Percentiles rank a stretch among this genome's conserved stretches.
phyloP scores from a whole-genome alignment of 37 sponge, comb jelly and placozoan species.

The Cliona cf. orientalis region DNA sequence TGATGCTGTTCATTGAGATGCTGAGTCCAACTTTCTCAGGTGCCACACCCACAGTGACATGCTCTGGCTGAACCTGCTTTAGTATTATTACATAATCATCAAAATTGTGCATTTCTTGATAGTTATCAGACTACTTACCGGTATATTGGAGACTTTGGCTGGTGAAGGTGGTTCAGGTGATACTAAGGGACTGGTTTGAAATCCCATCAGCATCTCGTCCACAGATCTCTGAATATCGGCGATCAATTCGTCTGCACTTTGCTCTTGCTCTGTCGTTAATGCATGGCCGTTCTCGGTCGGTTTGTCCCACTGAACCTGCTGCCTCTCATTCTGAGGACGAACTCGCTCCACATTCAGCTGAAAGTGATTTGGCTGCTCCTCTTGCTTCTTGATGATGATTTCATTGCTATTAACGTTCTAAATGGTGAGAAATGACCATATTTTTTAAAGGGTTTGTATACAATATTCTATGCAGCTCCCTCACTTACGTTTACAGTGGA shows the following conservation, averaged over 20 bases:
- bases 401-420: too few relatives aligned
- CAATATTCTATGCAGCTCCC: too few relatives aligned
- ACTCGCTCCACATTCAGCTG: too few relatives aligned
- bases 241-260: slow-evolving; percentile 58
- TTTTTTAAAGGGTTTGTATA: too few relatives aligned
- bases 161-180: background rate
- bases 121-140: background rate
- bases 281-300: background rate
- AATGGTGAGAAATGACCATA: too few relatives aligned
- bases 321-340: too few relatives aligned
- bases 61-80: background rate
- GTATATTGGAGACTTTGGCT: too few relatives aligned
- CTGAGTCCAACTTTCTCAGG: background rate
- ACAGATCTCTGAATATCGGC: slow-evolving; percentile 66
- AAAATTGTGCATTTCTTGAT: background rate
- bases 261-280: slow-evolving; percentile 54
- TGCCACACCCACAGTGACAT: background rate
- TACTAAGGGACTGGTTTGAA: slow-evolving; percentile 5
- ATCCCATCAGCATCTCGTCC: slow-evolving; percentile 57
- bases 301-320: too few relatives aligned
- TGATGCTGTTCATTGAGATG: slow-evolving; percentile 47
- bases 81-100: background rate
- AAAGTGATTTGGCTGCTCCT: too few relatives aligned
- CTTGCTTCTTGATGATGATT: too few relatives aligned
- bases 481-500: too few relatives aligned